Evolutionary conservation across 2,888 invertebrate species (phyloP).

Genomic region (Ferdinandea cuprea): DNA sequence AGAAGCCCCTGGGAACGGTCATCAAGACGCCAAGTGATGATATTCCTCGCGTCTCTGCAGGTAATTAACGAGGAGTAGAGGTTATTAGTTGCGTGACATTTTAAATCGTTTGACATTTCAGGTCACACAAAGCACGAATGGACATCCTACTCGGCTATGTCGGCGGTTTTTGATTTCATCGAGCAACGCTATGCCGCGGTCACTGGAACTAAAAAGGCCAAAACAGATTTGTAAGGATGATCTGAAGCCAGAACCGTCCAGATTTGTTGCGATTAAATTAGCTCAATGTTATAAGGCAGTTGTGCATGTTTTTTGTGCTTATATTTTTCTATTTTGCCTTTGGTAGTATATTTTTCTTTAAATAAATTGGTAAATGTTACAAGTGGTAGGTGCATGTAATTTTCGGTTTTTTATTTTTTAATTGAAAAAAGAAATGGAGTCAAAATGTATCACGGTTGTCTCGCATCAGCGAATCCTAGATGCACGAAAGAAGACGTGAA

Average conservation of each 20-base stretch:
- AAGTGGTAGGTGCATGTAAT: neutral
- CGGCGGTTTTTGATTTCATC: conserved; percentile 87
- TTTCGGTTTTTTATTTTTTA: neutral
- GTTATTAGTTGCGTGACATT: neutral
- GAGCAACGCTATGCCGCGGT: conserved; percentile 76
- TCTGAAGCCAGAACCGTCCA: conserved; percentile 7
- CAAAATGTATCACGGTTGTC: too few relatives aligned
- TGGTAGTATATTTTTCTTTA: conserved; percentile 13
- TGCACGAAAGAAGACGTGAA: too few relatives aligned
- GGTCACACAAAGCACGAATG: conserved; percentile 88
- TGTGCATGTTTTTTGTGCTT: neutral
- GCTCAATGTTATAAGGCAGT: neutral
- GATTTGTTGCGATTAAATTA: neutral
- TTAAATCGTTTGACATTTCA: conserved; percentile 77
- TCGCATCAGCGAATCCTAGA: too few relatives aligned
- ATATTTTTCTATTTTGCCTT: conserved; percentile 1
- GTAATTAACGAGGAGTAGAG: conserved; percentile 79
- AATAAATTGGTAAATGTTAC: conserved; percentile 20
- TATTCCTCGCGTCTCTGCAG: conserved; percentile 86
- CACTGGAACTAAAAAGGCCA: conserved; percentile 21
- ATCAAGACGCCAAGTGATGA: conserved; percentile 83
- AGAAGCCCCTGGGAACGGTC: conserved; percentile 84
- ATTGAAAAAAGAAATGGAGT: neutral
- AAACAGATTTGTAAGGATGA: conserved; percentile 50
- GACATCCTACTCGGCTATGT: conserved; percentile 87